phyloP scores from a whole-genome alignment of 2,888 invertebrate species.

The Allolobophora icterica region DNA sequence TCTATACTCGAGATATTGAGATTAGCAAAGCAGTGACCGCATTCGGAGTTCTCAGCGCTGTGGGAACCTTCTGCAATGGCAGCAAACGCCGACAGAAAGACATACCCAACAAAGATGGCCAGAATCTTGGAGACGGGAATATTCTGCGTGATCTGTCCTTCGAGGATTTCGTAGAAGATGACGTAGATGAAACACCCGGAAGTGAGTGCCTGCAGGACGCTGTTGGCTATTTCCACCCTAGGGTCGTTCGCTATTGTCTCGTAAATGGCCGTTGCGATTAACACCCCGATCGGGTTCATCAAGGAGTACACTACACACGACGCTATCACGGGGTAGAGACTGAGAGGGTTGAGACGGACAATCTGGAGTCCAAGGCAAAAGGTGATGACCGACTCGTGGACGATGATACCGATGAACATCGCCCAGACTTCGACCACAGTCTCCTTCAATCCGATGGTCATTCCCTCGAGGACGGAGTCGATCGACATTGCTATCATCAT shows the following conservation, averaged over 20 bases:
- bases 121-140: slow-evolving; percentile 36
- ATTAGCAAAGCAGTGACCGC: no score
- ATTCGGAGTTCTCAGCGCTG: no score
- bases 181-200: slow-evolving; percentile 43
- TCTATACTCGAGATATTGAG: no score
- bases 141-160: slow-evolving; percentile 36
- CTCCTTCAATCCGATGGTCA: slow-evolving; percentile 41
- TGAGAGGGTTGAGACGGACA: not conserved
- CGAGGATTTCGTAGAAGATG: slow-evolving; percentile 42
- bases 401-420: slow-evolving; percentile 42
- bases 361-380: slow-evolving; percentile 44
- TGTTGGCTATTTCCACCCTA: slow-evolving; percentile 34
- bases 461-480: slow-evolving; percentile 44
- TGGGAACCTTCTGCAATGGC: not conserved
- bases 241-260: slow-evolving; percentile 30
- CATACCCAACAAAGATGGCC: slow-evolving; percentile 39
- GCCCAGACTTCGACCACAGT: slow-evolving; percentile 39
- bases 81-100: slow-evolving; percentile 34
- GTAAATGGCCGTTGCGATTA: slow-evolving; percentile 37
- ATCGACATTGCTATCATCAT: slow-evolving; percentile 42
- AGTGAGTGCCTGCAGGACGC: slow-evolving; percentile 39
- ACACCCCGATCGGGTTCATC: slow-evolving; percentile 41
- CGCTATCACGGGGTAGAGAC: slow-evolving; percentile 22
- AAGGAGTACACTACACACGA: slow-evolving; percentile 38
- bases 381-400: slow-evolving; percentile 43